Base-by-base conservation (phyloP, 2,888 invertebrate genomes). In the Drosophila borealis region DNA sequence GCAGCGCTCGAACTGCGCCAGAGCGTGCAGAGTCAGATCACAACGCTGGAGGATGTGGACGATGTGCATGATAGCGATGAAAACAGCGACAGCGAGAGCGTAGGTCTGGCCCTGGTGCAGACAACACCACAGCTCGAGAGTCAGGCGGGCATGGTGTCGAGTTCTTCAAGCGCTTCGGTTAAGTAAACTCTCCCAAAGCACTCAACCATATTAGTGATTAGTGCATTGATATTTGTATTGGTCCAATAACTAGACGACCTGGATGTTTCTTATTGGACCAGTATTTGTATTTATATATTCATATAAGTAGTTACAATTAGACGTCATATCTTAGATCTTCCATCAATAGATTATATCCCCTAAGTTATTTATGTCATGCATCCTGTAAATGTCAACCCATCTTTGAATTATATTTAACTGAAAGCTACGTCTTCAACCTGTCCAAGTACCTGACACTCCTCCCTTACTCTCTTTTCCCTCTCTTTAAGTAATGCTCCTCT, bases 31-130 rank as follows among this genome's bases (percentile, higher is more conserved):
- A 90, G 89, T 53, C 89, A 91, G 67, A 86, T 90, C 39, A 89
- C 90, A 14, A 90, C 89, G 0, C 72, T 90, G 53, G 90, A 88
- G 44, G 90, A 90, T 77, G 81, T 84, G 55, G 85, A 89, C 25
- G 83, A 86, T 50, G 75, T 74, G 51, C 70, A 45, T 37, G 48
- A 73, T n/a, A 74, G 59, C 34, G 75, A 78, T 10, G 68, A 51
- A 29, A 68, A 74, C 42, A 81, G 80, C 50, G 84, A 70, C 21
- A 77, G 82, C 48, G 85, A 72, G 36, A 71, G 75, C 51, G 62
- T 80, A 55, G 87, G 87, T 2, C 13, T 81, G 25, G 78, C 87
- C 9, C 33, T 84, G 56, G 87, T 84, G 45, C 54, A 77, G 65
- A 84, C 83, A 13, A 77, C 50, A 25, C 83, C 81, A 3, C 83